Evolutionary conservation across 2,113 vertebrate species (phyloP), one percentile per base, ranked within the genome.

Genomic region (Herpetotheres cachinnans): DNA sequence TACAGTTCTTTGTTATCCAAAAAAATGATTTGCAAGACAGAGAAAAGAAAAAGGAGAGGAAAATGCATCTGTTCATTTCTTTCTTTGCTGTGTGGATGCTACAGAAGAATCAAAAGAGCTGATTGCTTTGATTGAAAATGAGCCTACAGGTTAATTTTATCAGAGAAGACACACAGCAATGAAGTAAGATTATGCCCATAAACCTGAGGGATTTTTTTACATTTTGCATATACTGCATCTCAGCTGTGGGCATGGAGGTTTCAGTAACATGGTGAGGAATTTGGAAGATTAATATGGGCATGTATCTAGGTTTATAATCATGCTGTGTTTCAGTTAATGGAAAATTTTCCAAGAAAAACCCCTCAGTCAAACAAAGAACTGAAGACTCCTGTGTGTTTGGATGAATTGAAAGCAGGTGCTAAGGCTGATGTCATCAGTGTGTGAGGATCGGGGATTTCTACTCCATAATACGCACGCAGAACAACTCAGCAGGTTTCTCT

Each of bases 381-480:
- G 70, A 2, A 70, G 71, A 2, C 19, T 32, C 34, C 61, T 4
- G 18, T 21, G 58, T 2, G 10, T 6, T 11, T 3, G 54, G 38
- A 0, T 11, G 83, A 79, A 21, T 5, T 16, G 55, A 49, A 32
- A 38, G 42, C 52, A 29, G 77, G 9, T 5, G 50, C 77, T 56
- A 16, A 3, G 6, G 52, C 62, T 40, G 52, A 16, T 32, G 62
- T 22, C 76, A 6, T 7, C 5, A 0, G 2, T 0, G 24, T 4
- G 25, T 2, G 62, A 76, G 80, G 42, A 13, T 1, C 2, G 32
- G 73, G 70, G 49, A 25, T 59, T 77, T 82, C 83, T 82, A 6
- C 61, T 66, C 59, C 1, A 0, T 17, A 47, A n/a, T 3, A 5
- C 6, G 1, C 59, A 20, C 0, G 3, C 16, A 11, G 58, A 42